Conservation (phyloP, 2,797 vertebrate genomes). For the Danio aesculapii region DNA sequence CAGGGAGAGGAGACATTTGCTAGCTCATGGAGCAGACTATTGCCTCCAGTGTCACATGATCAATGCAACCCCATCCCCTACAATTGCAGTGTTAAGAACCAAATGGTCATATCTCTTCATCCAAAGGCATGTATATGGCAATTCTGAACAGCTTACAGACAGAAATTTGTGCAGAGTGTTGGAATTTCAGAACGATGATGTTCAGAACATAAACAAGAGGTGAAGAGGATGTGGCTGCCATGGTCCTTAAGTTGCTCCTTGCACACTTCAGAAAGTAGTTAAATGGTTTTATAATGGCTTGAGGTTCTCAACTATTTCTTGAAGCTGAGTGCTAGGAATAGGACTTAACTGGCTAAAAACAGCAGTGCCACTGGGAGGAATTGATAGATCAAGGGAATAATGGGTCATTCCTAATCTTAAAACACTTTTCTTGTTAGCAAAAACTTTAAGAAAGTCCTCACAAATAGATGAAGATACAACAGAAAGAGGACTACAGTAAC, state of each 20-base stretch:
- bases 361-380: neutral
- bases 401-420: neutral
- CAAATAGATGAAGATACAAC: neutral
- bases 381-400: neutral
- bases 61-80: neutral
- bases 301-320: too few relatives aligned
- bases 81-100: neutral
- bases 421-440: neutral
- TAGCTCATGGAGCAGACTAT: neutral
- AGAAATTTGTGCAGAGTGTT: too few relatives aligned
- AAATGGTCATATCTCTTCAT: neutral
- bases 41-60: neutral
- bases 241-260: too few relatives aligned
- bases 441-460: neutral
- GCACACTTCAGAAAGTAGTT: too few relatives aligned
- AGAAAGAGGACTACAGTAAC: too few relatives aligned
- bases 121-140: neutral
- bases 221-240: too few relatives aligned
- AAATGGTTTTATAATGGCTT: neutral
- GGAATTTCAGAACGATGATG: too few relatives aligned
- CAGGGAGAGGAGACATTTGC: neutral
- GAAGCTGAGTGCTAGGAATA: neutral
- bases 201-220: too few relatives aligned
- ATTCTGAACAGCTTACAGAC: neutral
- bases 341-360: neutral